Percentiles rank a stretch among this genome's conserved stretches.
Evolutionary conservation across 2,113 vertebrate genomes (phyloP).

Genomic region (Cinclus mexicanus): DNA sequence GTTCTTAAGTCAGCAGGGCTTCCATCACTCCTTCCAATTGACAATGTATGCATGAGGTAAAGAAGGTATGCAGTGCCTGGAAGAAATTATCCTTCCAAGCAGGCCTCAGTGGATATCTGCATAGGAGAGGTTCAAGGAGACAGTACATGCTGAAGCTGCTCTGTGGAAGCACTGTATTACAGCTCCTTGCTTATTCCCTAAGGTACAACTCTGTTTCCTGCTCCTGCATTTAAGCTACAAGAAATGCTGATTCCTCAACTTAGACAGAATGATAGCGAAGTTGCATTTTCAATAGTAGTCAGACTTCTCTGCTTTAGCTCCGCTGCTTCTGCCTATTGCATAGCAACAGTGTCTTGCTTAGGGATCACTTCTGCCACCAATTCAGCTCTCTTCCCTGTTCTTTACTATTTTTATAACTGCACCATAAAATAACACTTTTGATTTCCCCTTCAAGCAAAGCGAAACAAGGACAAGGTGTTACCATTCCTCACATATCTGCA

Average conservation of each 20-base stretch:
- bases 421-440: constrained; percentile 64
- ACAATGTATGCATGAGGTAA: neutral
- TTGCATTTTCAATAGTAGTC: neutral
- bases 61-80: neutral
- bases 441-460: constrained; percentile 63
- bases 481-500: constrained; percentile 45
- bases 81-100: neutral
- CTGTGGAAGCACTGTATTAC: neutral
- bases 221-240: neutral
- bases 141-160: neutral
- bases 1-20: neutral
- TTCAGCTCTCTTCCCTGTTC: neutral
- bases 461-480: constrained; percentile 66
- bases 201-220: neutral
- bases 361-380: neutral
- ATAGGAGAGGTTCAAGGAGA: neutral
- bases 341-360: neutral
- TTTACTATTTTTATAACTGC: constrained; percentile 62
- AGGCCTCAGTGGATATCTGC: neutral
- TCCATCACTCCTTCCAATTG: neutral
- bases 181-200: neutral
- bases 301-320: neutral
- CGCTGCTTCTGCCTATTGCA: neutral
- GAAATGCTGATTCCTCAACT: neutral
- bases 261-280: neutral